Percentiles rank a stretch among this genome's conserved stretches.
phyloP scores from a whole-genome alignment of 2,797 vertebrate species.

The Echeneis naucrates region DNA sequence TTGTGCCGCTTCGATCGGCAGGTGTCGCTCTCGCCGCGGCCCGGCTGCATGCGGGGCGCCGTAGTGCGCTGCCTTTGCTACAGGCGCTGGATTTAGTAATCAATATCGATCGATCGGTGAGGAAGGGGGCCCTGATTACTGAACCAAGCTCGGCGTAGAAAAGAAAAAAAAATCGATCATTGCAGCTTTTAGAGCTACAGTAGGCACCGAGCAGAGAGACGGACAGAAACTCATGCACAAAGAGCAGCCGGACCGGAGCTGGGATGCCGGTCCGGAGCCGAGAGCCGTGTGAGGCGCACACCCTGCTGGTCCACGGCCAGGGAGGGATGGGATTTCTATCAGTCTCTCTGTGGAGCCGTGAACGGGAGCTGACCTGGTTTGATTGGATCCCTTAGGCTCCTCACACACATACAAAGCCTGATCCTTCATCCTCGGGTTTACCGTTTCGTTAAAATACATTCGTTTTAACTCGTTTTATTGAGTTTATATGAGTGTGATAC shows the following conservation, averaged over 20 bases:
- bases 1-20: slow-evolving; percentile 69
- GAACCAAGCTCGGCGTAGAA: slow-evolving; percentile 87
- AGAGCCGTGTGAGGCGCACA: slow-evolving; percentile 62
- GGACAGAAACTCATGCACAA: slow-evolving; percentile 77
- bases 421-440: slow-evolving; percentile 1
- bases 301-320: slow-evolving; percentile 52
- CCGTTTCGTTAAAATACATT: not conserved
- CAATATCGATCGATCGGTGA: slow-evolving; percentile 88
- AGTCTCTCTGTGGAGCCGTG: slow-evolving; percentile 30
- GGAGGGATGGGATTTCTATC: slow-evolving; percentile 49
- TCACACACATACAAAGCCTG: slow-evolving; percentile 22
- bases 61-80: slow-evolving; percentile 82
- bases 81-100: slow-evolving; percentile 87
- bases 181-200: slow-evolving; percentile 89
- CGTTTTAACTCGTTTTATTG: not conserved
- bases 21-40: slow-evolving; percentile 83
- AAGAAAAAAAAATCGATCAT: slow-evolving; percentile 85
- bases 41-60: slow-evolving; percentile 66
- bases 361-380: slow-evolving; percentile 58
- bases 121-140: slow-evolving; percentile 89
- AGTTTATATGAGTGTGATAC: not conserved
- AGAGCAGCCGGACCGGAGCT: slow-evolving; percentile 69
- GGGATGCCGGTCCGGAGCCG: slow-evolving; percentile 58
- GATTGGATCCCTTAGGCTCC: slow-evolving; percentile 43
- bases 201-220: slow-evolving; percentile 80